Base-by-base conservation (phyloP, 2,888 invertebrate species). In the Ennomos quercinarius region DNA sequence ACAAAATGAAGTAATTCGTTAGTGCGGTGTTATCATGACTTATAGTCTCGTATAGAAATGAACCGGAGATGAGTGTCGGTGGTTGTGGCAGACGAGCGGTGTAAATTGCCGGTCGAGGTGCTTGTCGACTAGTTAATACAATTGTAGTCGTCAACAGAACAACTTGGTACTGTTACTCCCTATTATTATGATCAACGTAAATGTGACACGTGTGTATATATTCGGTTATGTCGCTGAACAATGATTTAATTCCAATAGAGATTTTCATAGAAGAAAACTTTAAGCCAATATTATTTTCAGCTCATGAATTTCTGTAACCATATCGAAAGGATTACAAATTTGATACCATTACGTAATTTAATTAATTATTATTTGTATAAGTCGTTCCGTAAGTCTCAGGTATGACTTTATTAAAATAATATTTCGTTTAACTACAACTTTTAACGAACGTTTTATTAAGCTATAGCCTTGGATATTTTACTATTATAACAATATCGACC, bases 401-500 rank as follows among this genome's bases (percentile, higher is more conserved):
- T 84, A 84, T 84, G 89, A 86, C 81, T 89, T 87, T 86, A 86
- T 84, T 87, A 90, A 91, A 91, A 87, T 87, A 89, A 89, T 86
- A 64, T 81, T 86, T 87, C 84, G 86, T 87, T 87, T 86, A 89
- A 84, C 90, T 91, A 91, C 87, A 90, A 90, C 81, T 88, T 91
- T 89, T 86, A 91, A 91, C 90, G 86, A 89, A 84, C 84, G 83
- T 89, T 90, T 90, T 84, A 87, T 89, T 90, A 91, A 89, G 91
- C 89, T 91, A 89, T 89, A 91, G 91, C 88, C 87, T 82, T 89
- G 91, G 91, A 86, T 89, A 88, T 48, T 88, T 90, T 84, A 90
- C 86, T 88, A 90, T 90, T 89, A 91, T 90, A 92, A 92, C 92
- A 91, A 91, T 90, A 91, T 91, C 89, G 89, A 89, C 91, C 86